Conservation (phyloP, 2,888 invertebrate species). For the Drosophila antonietae region DNA sequence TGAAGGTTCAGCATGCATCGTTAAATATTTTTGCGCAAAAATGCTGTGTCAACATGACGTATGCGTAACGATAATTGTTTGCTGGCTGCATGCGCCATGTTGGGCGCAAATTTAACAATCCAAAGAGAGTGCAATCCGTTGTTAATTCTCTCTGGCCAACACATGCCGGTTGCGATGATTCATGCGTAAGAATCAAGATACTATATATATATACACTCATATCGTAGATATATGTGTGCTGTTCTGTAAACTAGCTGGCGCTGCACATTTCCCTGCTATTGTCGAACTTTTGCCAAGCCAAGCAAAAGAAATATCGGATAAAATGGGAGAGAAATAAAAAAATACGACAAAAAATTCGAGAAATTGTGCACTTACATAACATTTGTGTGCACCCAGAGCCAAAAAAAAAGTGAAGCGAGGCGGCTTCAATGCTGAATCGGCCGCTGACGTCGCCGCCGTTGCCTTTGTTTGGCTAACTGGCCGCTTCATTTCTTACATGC, state of each 20-base stretch:
- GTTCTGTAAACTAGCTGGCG: constrained; percentile 25
- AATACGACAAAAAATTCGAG: constrained; percentile 27
- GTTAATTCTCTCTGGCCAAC: neutral
- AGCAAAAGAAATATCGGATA: constrained; percentile 39
- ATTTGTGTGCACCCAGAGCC: constrained; percentile 29
- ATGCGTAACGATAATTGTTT: constrained; percentile 51
- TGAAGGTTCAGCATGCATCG: constrained; percentile 29
- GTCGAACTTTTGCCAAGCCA: constrained; percentile 55
- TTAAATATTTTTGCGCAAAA: constrained; percentile 12
- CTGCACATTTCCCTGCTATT: constrained; percentile 52
- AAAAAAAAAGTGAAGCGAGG: constrained; percentile 35
- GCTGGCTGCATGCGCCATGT: constrained; percentile 47
- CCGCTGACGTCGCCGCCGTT: constrained; percentile 21
- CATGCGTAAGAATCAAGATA: constrained; percentile 35
- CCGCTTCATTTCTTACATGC: constrained; percentile 47
- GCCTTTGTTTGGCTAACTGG: constrained; percentile 50
- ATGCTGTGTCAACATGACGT: constrained; percentile 55
- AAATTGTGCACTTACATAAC: constrained; percentile 58
- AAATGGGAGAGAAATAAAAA: constrained; percentile 27
- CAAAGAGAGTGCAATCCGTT: constrained; percentile 2
- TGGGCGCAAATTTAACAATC: constrained; percentile 23
- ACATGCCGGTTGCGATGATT: constrained; percentile 47
- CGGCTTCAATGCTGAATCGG: constrained; percentile 45
- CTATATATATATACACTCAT: neutral
- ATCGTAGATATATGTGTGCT: constrained; percentile 1